A percentile compares a stretch with the other conserved stretches of the same genome.
Conservation (phyloP, 2,888 invertebrate species). For the Achlya flavicornis region DNA sequence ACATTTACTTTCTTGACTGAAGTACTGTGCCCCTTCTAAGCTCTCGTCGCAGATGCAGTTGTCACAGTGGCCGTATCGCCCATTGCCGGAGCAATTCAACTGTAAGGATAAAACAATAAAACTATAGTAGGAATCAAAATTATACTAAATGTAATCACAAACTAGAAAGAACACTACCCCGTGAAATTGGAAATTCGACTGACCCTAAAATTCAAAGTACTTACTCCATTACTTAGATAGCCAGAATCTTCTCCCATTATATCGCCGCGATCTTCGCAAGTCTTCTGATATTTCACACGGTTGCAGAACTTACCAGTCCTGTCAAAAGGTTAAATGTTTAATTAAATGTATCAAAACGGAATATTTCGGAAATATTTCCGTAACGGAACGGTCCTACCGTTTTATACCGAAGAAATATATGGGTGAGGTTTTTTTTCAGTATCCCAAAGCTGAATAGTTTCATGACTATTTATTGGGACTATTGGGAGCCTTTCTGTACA, state of each 20-base stretch:
- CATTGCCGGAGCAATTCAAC: constrained; percentile 67
- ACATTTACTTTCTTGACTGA: constrained; percentile 56
- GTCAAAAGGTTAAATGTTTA: constrained; percentile 16
- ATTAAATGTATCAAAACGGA: neutral
- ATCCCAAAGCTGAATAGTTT: neutral
- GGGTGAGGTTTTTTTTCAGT: too few species aligned
- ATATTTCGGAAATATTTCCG: too few species aligned
- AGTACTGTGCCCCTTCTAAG: constrained; percentile 65
- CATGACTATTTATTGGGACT: too few species aligned
- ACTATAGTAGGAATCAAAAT: neutral
- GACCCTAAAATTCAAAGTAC: neutral
- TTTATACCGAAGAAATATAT: neutral
- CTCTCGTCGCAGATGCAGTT: constrained; percentile 60
- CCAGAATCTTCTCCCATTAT: neutral
- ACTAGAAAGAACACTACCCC: too few species aligned
- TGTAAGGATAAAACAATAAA: constrained; percentile 24
- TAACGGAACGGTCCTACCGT: too few species aligned
- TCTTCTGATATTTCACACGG: constrained; percentile 12
- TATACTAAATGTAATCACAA: too few species aligned
- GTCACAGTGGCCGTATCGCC: constrained; percentile 58
- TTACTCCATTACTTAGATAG: neutral
- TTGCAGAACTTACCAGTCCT: constrained; percentile 55
- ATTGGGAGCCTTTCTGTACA: too few species aligned
- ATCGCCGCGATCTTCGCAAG: constrained; percentile 32
- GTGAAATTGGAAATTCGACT: neutral